phyloP scores from a whole-genome alignment of 1,140 invertebrate species.

The Ips nitidus region DNA sequence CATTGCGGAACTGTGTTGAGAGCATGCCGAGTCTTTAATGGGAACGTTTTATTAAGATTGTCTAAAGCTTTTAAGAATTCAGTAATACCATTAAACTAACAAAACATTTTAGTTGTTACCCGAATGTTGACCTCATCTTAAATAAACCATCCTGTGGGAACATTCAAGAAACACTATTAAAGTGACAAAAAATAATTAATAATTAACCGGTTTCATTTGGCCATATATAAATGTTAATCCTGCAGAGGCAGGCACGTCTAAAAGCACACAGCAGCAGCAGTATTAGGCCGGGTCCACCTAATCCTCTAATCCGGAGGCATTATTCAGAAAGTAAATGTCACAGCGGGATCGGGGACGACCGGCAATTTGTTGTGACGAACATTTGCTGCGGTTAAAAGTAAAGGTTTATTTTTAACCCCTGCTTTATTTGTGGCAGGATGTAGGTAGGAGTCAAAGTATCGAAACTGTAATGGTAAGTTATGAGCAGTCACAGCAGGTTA shows the following conservation, averaged over 20 bases:
- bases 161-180: too few species aligned
- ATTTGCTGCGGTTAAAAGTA: conserved; percentile 24
- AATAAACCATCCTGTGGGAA: too few species aligned
- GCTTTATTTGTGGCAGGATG: neutral
- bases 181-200: conserved; percentile 1
- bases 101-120: too few species aligned
- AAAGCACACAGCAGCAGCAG: neutral
- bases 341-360: conserved; percentile 21
- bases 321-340: conserved; percentile 33
- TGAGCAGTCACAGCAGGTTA: too few species aligned
- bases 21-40: neutral
- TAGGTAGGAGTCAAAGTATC: too few species aligned
- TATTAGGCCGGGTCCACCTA: conserved; percentile 19
- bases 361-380: conserved; percentile 26
- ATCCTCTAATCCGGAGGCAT: conserved; percentile 24
- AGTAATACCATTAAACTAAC: too few species aligned
- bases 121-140: too few species aligned
- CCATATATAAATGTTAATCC: conserved; percentile 2
- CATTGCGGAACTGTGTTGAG: neutral
- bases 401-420: conserved; percentile 24
- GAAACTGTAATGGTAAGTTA: too few species aligned
- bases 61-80: too few species aligned
- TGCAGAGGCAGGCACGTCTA: neutral
- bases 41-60: too few species aligned
- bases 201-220: conserved; percentile 6